Conservation (phyloP, 2,797 vertebrate genomes). For the Arctocebus calabarensis region DNA sequence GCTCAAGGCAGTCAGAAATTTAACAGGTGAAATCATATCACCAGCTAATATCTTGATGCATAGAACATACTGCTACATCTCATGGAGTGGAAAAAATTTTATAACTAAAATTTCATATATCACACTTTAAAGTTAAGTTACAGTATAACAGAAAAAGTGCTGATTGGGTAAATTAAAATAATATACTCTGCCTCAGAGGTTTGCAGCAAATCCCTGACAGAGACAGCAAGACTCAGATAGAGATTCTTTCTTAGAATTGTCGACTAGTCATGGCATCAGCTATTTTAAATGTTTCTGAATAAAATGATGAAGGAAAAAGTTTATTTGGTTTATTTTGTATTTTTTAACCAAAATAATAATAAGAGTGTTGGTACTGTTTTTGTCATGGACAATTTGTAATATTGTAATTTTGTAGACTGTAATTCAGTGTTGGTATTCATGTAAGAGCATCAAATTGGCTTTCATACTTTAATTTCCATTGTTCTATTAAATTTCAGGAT, state of each 20-base stretch:
- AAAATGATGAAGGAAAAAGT: not conserved
- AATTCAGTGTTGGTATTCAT: constrained; percentile 15
- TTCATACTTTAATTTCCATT: constrained; percentile 45
- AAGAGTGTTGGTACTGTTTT: constrained; percentile 7
- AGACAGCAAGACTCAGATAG: not conserved
- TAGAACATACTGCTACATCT: constrained; percentile 68
- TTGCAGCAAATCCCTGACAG: not conserved
- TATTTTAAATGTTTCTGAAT: constrained; percentile 14
- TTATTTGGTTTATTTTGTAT: not conserved
- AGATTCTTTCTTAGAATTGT: not conserved
- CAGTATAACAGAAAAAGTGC: constrained; percentile 68
- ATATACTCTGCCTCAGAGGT: not conserved
- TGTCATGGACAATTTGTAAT: not conserved
- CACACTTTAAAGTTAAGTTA: constrained; percentile 39
- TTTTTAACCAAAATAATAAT: constrained; percentile 12
- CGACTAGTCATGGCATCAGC: not conserved
- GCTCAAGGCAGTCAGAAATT: constrained; percentile 60
- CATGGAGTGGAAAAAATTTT: constrained; percentile 21
- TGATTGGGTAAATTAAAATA: constrained; percentile 70
- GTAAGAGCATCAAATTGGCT: not conserved
- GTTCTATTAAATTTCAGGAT: constrained; percentile 16
- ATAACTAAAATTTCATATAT: not conserved
- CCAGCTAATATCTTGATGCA: constrained; percentile 81
- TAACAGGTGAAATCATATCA: not conserved
- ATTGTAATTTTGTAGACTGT: constrained; percentile 21